These are phyloP conservation scores for Rhopalosiphum padi DNA, from an alignment of 1,140 invertebrate species.

Conservation along the genomic window DNA sequence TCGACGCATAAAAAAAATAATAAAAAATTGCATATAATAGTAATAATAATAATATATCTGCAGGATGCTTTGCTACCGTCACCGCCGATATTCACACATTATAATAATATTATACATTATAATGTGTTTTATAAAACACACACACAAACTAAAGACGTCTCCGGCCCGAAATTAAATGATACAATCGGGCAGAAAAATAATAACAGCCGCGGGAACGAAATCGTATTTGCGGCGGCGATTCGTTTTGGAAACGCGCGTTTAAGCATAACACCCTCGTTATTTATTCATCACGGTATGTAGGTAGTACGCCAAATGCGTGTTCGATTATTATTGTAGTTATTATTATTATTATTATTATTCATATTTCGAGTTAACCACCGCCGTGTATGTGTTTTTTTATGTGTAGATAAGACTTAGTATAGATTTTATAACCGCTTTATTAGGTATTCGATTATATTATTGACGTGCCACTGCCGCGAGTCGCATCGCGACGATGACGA, in stretches of 20 bases:
- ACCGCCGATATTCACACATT: constrained; percentile 2
- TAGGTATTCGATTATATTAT: neutral
- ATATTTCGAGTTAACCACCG: neutral
- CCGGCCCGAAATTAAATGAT: constrained; percentile 23
- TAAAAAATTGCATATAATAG: neutral
- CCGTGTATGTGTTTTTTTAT: neutral
- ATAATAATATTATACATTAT: constrained; percentile 7
- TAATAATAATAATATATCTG: neutral
- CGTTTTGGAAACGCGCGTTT: constrained; percentile 57
- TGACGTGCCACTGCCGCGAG: neutral
- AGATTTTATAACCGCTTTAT: neutral
- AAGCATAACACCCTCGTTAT: constrained; percentile 55
- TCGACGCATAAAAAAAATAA: neutral
- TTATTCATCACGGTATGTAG: constrained; percentile 54
- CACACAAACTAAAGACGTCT: neutral
- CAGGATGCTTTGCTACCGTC: neutral
- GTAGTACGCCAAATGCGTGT: constrained; percentile 7
- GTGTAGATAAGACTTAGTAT: neutral
- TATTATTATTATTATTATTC: neutral
- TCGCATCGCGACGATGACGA: no score
- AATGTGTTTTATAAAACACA: neutral
- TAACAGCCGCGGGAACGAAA: constrained; percentile 26
- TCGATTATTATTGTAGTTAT: neutral
- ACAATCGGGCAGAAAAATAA: constrained; percentile 55
- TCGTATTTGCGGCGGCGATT: constrained; percentile 26